Evolutionary conservation across 2,797 vertebrate species (phyloP).

Genomic region (Sebastes diploproa): DNA sequence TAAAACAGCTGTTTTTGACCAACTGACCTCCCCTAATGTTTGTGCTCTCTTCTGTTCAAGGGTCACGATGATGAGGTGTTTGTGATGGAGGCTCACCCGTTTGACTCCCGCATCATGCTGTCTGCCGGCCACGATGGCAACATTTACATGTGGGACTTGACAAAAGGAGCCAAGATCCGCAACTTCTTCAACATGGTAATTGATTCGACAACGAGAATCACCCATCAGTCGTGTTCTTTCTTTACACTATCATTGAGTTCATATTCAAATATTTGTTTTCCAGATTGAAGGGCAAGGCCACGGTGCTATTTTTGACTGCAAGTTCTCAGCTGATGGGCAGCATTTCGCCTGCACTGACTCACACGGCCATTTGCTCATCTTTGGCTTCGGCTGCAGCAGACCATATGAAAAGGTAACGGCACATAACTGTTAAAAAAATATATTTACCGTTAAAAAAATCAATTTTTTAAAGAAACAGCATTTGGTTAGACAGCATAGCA

Average conservation of each 20-base stretch:
- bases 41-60: slow-evolving; percentile 67
- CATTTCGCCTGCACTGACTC: slow-evolving; percentile 98
- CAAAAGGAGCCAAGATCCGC: slow-evolving; percentile 93
- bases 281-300: slow-evolving; percentile 99
- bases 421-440: not conserved
- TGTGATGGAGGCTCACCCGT: slow-evolving; percentile 96
- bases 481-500: not conserved
- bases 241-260: not conserved
- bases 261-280: slow-evolving; percentile 23
- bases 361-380: slow-evolving; percentile 95
- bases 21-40: not conserved
- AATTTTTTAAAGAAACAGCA: not conserved
- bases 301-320: slow-evolving; percentile 97
- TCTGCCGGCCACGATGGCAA: slow-evolving; percentile 98
- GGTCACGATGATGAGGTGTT: slow-evolving; percentile 98
- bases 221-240: not conserved
- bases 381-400: slow-evolving; percentile 96
- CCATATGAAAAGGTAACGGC: slow-evolving; percentile 91
- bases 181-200: slow-evolving; percentile 99
- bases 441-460: not conserved
- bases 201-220: not conserved
- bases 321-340: slow-evolving; percentile 96
- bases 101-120: slow-evolving; percentile 94
- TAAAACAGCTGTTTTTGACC: not conserved
- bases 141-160: slow-evolving; percentile 96